phyloP scores from a whole-genome alignment of 2,113 vertebrate genomes.

The Opisthocomus hoazin region DNA sequence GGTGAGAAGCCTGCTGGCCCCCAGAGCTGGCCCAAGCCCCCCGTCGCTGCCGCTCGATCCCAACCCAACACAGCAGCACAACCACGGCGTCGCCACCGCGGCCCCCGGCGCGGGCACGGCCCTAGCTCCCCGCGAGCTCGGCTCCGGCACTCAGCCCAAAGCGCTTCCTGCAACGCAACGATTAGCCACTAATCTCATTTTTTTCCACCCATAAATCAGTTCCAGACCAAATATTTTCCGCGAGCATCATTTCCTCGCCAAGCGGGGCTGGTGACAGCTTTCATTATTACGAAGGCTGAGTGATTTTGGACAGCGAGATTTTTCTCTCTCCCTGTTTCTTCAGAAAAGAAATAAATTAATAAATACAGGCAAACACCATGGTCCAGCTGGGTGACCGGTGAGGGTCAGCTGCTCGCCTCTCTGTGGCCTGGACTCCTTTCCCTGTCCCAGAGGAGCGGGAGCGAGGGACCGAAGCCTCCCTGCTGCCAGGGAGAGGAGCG shows the following conservation, averaged over 20 bases:
- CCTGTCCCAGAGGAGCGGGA: neutral
- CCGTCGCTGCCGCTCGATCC: rapidly evolving
- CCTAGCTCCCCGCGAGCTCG: neutral
- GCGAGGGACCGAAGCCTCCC: rapidly evolving
- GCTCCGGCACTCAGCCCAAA: neutral
- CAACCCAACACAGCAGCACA: neutral
- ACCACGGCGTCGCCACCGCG: rapidly evolving
- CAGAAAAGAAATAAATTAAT: neutral
- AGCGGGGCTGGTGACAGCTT: constrained; percentile 69
- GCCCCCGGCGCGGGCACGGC: rapidly evolving
- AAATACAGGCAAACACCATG: neutral
- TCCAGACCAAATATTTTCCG: constrained; percentile 77
- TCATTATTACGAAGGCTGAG: constrained; percentile 75
- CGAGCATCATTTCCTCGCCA: constrained; percentile 73
- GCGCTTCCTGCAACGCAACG: constrained; percentile 39
- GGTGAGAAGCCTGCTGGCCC: neutral
- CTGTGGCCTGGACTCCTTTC: neutral
- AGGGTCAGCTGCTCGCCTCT: neutral
- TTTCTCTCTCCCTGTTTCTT: neutral
- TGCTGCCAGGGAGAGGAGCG: neutral
- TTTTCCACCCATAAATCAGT: constrained; percentile 77
- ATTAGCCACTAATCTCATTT: constrained; percentile 72
- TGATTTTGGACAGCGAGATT: constrained; percentile 72
- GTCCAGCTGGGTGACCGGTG: neutral
- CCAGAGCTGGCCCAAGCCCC: neutral